phyloP scores from a whole-genome alignment of 2,888 invertebrate species.

The Caenorhabditis panamensis region DNA sequence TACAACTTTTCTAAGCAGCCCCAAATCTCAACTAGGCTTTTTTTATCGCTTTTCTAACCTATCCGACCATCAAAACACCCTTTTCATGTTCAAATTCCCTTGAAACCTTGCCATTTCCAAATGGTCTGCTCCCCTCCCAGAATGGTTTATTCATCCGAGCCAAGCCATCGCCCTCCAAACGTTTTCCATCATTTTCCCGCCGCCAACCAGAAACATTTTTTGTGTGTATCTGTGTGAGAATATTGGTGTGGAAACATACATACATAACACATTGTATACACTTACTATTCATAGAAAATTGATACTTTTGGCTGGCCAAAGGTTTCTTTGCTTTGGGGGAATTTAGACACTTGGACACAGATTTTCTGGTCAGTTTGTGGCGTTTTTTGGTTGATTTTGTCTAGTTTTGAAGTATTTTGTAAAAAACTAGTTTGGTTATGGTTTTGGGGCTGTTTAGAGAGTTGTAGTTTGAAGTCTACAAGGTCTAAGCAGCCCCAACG shows the following conservation, averaged over 20 bases:
- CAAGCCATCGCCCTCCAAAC: not conserved
- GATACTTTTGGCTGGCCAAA: not conserved
- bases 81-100: no score
- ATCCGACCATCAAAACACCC: no score
- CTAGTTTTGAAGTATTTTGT: no score
- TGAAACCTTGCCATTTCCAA: not conserved
- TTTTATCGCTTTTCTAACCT: no score
- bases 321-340: not conserved
- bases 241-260: not conserved
- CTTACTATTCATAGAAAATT: not conserved
- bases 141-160: not conserved
- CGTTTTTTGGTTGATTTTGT: no score
- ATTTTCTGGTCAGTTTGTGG: not conserved
- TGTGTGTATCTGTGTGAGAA: not conserved
- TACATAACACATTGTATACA: slow-evolving; percentile 1
- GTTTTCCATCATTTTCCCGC: not conserved
- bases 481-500: not conserved
- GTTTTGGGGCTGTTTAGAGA: no score
- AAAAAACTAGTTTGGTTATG: no score
- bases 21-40: no score
- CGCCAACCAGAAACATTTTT: not conserved
- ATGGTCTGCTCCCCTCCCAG: not conserved
- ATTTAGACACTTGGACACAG: not conserved
- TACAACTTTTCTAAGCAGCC: no score
- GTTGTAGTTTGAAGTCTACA: not conserved